A percentile compares a stretch with the other conserved stretches of the same genome.
Evolutionary conservation across 2,797 vertebrate species (phyloP).

Genomic region (Sus cebifrons): DNA sequence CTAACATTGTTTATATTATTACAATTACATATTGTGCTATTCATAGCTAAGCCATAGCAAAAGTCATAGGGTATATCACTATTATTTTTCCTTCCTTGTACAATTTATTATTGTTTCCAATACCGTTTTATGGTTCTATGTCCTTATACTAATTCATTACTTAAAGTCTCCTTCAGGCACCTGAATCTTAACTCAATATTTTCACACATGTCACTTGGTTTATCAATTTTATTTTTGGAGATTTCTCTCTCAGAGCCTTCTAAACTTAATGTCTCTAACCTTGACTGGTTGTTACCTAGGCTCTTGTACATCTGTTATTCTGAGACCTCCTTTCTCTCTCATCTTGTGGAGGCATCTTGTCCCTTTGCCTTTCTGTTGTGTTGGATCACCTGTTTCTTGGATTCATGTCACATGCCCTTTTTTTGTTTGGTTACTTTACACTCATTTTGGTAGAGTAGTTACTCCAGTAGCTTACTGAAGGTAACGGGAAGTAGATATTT

Average conservation of each 20-base stretch:
- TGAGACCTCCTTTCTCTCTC: neutral
- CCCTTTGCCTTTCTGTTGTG: neutral
- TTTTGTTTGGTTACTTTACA: constrained; percentile 23
- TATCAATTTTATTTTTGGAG: neutral
- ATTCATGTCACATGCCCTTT: neutral
- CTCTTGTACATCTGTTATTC: neutral
- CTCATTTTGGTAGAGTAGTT: neutral
- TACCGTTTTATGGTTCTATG: neutral
- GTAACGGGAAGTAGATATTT: constrained; percentile 30
- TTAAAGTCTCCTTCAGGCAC: neutral
- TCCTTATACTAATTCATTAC: neutral
- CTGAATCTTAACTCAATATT: constrained; percentile 3
- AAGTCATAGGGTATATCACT: neutral
- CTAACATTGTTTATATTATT: constrained; percentile 15
- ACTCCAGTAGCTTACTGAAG: neutral
- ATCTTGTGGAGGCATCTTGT: neutral
- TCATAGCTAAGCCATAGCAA: neutral
- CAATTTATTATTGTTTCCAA: constrained; percentile 7
- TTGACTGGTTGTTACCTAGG: neutral
- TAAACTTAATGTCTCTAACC: neutral
- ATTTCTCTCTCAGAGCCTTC: constrained; percentile 30
- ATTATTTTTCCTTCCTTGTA: neutral
- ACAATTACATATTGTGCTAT: neutral
- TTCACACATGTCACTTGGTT: neutral
- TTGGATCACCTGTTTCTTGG: constrained; percentile 4